These are phyloP conservation scores for Helicorthomorpha holstii DNA, from an alignment of 1,140 invertebrate genomes.

Conservation along the genomic window DNA sequence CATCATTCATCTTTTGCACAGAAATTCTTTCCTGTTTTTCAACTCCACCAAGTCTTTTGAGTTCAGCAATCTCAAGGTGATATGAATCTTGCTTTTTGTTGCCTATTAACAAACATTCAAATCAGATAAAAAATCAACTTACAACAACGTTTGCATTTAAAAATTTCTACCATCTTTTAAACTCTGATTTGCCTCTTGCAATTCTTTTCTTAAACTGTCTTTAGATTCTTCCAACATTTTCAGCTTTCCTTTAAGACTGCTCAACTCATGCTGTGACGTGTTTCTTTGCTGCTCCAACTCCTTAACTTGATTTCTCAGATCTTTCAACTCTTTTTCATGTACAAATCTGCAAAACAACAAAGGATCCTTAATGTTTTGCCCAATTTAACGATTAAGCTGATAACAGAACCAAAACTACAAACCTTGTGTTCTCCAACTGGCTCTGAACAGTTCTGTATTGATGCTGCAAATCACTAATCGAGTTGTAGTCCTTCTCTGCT, in stretches of 20 bases:
- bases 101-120: too few relatives aligned
- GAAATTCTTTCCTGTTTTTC: conserved; percentile 59
- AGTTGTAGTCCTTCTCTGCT: conserved; percentile 2
- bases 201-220: conserved; percentile 49
- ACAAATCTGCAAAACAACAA: conserved; percentile 15
- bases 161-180: conserved; percentile 47
- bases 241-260: conserved; percentile 29
- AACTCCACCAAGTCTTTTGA: conserved; percentile 25
- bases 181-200: conserved; percentile 59
- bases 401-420: neutral
- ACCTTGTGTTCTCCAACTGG: conserved; percentile 6
- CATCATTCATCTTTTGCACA: conserved; percentile 59
- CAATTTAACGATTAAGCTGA: too few relatives aligned
- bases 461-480: neutral
- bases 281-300: conserved; percentile 9
- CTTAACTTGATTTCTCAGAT: conserved; percentile 19
- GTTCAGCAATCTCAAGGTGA: conserved; percentile 22
- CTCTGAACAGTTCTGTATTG: neutral
- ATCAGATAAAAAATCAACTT: too few relatives aligned
- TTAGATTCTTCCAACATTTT: conserved; percentile 29
- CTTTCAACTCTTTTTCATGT: conserved; percentile 27
- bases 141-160: neutral
- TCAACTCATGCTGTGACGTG: conserved; percentile 15
- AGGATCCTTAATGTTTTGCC: neutral
- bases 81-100: too few relatives aligned